These are phyloP conservation scores for Bombus soroeensis DNA, from an alignment of 1,140 invertebrate genomes.

Conservation along the genomic window DNA sequence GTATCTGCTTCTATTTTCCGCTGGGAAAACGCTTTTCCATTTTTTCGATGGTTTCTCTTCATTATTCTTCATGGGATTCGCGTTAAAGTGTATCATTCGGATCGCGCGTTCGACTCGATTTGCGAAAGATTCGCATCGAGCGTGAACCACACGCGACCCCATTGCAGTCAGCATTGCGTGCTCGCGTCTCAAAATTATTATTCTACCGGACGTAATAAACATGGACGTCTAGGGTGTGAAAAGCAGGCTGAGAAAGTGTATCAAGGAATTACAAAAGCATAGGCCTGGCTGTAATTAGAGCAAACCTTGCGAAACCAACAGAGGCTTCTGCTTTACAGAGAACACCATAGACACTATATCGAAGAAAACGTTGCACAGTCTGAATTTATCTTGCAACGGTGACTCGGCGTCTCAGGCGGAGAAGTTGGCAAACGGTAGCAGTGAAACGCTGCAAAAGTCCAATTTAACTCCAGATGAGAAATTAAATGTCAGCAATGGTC, in stretches of 20 bases:
- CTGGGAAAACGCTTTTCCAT: neutral
- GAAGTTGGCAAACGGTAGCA: constrained; percentile 72
- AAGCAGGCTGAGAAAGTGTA: neutral
- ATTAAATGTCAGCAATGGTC: constrained; percentile 78
- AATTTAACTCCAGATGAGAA: constrained; percentile 72
- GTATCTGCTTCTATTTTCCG: constrained; percentile 3
- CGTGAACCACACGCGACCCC: neutral
- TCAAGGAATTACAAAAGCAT: neutral
- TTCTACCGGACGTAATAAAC: too few relatives aligned
- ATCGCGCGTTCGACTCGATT: neutral
- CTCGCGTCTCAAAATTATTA: neutral
- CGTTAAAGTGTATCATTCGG: neutral
- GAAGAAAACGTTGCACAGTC: constrained; percentile 80
- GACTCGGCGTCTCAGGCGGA: constrained; percentile 63
- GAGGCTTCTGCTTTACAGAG: constrained; percentile 70
- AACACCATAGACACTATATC: constrained; percentile 77
- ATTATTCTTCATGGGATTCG: neutral
- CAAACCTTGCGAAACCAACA: neutral
- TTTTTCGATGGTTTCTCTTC: neutral
- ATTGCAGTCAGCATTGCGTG: constrained; percentile 24
- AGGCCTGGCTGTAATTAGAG: neutral
- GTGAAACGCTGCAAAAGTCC: constrained; percentile 74
- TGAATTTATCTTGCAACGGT: constrained; percentile 80
- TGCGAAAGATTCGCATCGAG: neutral
- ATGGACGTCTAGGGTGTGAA: too few relatives aligned